Evolutionary conservation across 2,113 vertebrate species (phyloP).

Genomic region (Cynocephalus volans): DNA sequence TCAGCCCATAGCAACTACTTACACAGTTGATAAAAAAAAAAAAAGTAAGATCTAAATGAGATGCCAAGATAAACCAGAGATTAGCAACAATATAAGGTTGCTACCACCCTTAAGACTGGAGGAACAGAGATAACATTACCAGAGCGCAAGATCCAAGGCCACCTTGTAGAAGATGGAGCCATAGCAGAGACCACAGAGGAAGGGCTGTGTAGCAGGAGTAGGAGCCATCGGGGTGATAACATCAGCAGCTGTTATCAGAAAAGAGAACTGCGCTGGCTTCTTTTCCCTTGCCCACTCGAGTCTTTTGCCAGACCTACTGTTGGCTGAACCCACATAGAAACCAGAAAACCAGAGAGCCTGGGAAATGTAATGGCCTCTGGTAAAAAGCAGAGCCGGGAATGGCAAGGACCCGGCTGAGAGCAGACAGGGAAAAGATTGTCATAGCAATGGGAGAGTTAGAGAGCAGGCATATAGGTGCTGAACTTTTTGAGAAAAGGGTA

Average conservation of each 20-base stretch:
- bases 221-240: neutral
- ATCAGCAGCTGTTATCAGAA: neutral
- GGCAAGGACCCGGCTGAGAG: neutral
- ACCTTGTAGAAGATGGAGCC: neutral
- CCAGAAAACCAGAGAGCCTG: neutral
- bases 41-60: neutral
- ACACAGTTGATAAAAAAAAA: neutral
- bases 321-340: neutral
- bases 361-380: neutral
- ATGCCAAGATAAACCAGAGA: neutral
- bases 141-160: neutral
- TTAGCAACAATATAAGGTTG: neutral
- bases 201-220: neutral
- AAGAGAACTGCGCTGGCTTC: neutral
- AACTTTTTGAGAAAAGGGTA: neutral
- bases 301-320: neutral
- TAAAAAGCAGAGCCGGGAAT: neutral
- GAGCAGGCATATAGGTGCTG: neutral
- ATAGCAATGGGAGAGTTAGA: neutral
- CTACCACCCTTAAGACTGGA: neutral
- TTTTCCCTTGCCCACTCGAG: neutral
- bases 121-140: neutral
- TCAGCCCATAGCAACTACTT: neutral
- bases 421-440: neutral
- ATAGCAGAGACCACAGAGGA: neutral